These are phyloP conservation scores for Drosophila crucigera DNA, from an alignment of 2,888 invertebrate genomes.

Conservation along the genomic window DNA sequence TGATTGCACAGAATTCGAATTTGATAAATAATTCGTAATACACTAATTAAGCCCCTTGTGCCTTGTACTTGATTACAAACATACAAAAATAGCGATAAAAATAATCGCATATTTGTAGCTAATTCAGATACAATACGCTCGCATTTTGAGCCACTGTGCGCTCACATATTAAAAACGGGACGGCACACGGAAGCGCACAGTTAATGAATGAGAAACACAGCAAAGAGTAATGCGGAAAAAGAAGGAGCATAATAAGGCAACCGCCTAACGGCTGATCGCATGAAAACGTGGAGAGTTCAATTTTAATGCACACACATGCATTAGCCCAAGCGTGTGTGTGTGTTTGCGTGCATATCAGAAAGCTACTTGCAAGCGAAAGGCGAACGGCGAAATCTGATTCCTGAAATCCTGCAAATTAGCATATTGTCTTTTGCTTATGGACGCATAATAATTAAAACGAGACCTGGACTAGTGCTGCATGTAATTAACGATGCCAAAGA, in stretches of 20 bases:
- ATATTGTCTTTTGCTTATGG: conserved; percentile 9
- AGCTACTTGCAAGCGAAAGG: background rate
- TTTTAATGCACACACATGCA: background rate
- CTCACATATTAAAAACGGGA: conserved; percentile 16
- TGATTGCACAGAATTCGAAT: background rate
- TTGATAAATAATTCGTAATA: background rate
- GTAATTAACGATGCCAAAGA: conserved; percentile 71
- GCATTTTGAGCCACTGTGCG: conserved; percentile 35
- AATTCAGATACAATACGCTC: background rate
- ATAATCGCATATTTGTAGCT: background rate
- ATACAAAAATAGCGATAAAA: background rate
- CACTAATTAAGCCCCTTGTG: background rate
- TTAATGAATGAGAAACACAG: conserved; percentile 11
- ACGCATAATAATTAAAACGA: conserved; percentile 52
- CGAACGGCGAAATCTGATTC: background rate
- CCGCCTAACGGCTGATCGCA: conserved; percentile 4
- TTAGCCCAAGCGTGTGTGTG: background rate
- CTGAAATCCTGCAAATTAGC: conserved; percentile 5
- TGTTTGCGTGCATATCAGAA: background rate
- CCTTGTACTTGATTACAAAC: background rate
- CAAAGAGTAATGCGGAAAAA: background rate
- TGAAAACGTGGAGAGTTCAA: conserved; percentile 11
- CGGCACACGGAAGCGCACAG: background rate
- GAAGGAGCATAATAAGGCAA: background rate
- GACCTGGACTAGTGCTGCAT: conserved; percentile 50